Evolutionary conservation across 1,140 invertebrate genomes (phyloP).

Genomic region (Penaeus vannamei): DNA sequence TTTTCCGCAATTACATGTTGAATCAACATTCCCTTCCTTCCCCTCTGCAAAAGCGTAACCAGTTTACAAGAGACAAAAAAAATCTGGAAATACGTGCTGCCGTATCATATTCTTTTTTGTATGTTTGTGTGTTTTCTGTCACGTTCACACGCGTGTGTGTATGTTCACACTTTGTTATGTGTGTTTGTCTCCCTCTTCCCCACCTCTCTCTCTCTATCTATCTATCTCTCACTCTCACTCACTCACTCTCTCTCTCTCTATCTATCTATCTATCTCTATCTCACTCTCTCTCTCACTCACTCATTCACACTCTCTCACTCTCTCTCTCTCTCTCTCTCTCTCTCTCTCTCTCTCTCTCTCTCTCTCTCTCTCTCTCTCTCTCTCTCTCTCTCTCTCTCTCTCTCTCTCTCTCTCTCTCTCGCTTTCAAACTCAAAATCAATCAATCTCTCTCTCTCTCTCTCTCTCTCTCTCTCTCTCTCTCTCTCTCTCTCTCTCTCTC

Average conservation of each 20-base stretch:
- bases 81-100: too few relatives aligned
- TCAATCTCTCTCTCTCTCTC: too few relatives aligned
- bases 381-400: too few relatives aligned
- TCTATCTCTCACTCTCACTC: background rate
- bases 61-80: too few relatives aligned
- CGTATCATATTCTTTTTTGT: background rate
- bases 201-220: too few relatives aligned
- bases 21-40: too few relatives aligned
- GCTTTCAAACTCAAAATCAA: too few relatives aligned
- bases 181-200: too few relatives aligned
- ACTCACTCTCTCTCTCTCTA: conserved; percentile 1
- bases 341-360: background rate
- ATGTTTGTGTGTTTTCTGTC: background rate
- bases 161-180: background rate
- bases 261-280: conserved; percentile 21
- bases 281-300: background rate
- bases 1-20: too few relatives aligned
- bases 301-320: background rate
- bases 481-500: background rate
- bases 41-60: too few relatives aligned
- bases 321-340: background rate
- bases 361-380: background rate
- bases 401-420: too few relatives aligned
- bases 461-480: background rate
- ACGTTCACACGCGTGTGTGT: background rate